Conservation (phyloP, 2,113 vertebrate species). For the Laterallus jamaicensis region DNA sequence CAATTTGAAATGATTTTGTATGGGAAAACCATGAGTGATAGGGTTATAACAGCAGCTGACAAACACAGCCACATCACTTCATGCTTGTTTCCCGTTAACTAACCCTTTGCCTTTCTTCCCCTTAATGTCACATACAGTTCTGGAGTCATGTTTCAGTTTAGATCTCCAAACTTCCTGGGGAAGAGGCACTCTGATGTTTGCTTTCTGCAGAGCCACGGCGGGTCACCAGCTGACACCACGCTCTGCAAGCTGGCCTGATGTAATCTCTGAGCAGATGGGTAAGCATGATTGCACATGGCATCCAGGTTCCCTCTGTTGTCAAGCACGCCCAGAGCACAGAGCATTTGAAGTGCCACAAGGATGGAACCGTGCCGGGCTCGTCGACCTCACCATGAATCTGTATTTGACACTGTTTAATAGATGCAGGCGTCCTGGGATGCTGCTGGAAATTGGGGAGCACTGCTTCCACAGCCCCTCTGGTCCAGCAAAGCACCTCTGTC, state of each 20-base stretch:
- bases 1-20: background rate
- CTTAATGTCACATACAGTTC: background rate
- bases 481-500: background rate
- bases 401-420: accelerated
- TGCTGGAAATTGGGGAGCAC: background rate
- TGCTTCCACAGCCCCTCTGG: accelerated
- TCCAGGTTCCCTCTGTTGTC: background rate
- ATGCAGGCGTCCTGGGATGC: background rate
- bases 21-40: background rate
- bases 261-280: background rate
- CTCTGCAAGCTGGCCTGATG: background rate
- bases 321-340: background rate
- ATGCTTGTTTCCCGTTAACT: background rate
- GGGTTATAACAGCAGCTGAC: constrained; percentile 35
- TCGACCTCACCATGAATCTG: accelerated
- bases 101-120: background rate
- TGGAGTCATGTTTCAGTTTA: background rate
- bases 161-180: background rate
- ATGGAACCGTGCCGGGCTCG: accelerated
- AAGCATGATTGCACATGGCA: background rate
- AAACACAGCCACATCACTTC: background rate
- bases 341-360: background rate
- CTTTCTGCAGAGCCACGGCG: background rate
- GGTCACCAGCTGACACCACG: background rate
- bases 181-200: background rate